Conservation (phyloP, 2,113 vertebrate species). For the Salvator merianae region DNA sequence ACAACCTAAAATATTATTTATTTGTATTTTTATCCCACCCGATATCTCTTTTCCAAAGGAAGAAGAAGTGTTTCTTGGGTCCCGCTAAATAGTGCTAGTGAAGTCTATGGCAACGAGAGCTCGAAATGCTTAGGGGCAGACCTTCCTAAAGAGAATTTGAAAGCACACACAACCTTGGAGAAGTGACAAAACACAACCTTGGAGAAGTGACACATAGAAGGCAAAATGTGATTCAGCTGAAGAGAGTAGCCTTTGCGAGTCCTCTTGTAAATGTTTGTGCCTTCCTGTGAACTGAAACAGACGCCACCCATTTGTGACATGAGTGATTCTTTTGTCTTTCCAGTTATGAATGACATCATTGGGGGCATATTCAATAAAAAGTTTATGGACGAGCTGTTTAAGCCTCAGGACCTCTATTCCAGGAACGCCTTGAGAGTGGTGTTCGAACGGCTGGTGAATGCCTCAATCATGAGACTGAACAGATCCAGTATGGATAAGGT, state of each 20-base stretch:
- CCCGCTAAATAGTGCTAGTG: background rate
- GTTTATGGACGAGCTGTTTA: conserved; percentile 96
- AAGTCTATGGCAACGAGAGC: background rate
- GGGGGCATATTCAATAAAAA: conserved; percentile 97
- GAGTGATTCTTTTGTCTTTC: conserved; percentile 57
- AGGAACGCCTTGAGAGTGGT: conserved; percentile 94
- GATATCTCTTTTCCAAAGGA: conserved; percentile 9
- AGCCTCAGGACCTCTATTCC: conserved; percentile 96
- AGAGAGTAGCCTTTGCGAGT: background rate
- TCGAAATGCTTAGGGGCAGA: background rate
- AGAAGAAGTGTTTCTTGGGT: background rate
- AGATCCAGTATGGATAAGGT: conserved; percentile 99
- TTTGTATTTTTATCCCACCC: no score
- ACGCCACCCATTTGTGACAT: background rate
- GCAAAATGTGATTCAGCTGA: background rate
- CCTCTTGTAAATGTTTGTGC: background rate
- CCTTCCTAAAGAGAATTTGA: background rate
- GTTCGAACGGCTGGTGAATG: conserved; percentile 93
- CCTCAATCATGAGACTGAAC: conserved; percentile 98
- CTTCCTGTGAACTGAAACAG: background rate
- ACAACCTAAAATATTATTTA: background rate
- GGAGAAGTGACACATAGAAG: no score
- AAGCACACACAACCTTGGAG: no score
- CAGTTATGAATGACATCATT: conserved; percentile 99
- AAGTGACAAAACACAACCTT: no score